Conservation (phyloP, 2,113 vertebrate genomes). For the Sapajus apella region DNA sequence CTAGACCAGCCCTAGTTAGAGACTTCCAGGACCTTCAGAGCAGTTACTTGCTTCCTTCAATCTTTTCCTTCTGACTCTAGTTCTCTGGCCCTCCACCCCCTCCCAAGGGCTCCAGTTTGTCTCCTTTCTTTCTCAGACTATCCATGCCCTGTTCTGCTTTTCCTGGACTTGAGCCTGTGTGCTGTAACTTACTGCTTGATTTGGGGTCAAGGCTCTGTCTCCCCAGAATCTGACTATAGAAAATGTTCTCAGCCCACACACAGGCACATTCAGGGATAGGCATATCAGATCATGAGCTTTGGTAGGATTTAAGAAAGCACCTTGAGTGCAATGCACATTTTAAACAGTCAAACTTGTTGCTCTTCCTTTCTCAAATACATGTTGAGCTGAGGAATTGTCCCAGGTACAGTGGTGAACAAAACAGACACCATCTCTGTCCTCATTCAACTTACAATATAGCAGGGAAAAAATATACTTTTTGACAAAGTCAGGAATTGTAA, state of each 20-base stretch:
- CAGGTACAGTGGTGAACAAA: not conserved
- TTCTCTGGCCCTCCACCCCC: fast-evolving
- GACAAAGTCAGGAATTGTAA: not conserved
- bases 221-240: not conserved
- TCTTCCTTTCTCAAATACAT: not conserved
- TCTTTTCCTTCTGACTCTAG: not conserved
- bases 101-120: not conserved
- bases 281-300: not conserved
- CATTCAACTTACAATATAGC: not conserved
- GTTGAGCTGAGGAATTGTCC: not conserved
- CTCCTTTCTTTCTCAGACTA: not conserved
- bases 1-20: not conserved
- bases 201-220: not conserved
- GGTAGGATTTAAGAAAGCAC: not conserved
- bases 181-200: not conserved
- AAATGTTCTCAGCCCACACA: not conserved
- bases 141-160: not conserved
- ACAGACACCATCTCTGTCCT: not conserved
- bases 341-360: not conserved
- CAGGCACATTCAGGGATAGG: not conserved
- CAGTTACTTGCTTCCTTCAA: not conserved
- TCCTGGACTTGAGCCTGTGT: not conserved
- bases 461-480: not conserved
- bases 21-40: not conserved
- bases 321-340: fast-evolving